Evolutionary conservation across 2,113 vertebrate genomes (phyloP).

Genomic region (Xenopus tropicalis): UCB_Xtro_10.0 CM004449.2:7561001-7561500

Average conservation of each 20-base stretch:
- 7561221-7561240: conserved; percentile 87
- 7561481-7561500: conserved; percentile 84
- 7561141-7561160: conserved; percentile 78
- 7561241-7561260: conserved; percentile 75
- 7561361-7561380: too few species aligned
- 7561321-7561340: too few species aligned
- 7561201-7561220: conserved; percentile 97
- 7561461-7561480: conserved; percentile 89
- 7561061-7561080: too few species aligned
- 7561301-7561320: neutral
- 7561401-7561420: conserved; percentile 78
- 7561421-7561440: conserved; percentile 92
- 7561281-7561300: conserved; percentile 68
- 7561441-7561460: conserved; percentile 73
- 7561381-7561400: too few species aligned
- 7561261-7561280: conserved; percentile 78
- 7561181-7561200: conserved; percentile 87
- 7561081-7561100: too few species aligned
- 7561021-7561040: too few species aligned
- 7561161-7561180: conserved; percentile 72
- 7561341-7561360: too few species aligned
- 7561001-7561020: too few species aligned
- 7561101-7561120: too few species aligned
- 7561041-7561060: too few species aligned
- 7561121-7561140: conserved; percentile 90